phyloP scores from a whole-genome alignment of 2,113 vertebrate genomes.

The Malurus alboscapulatus region DNA sequence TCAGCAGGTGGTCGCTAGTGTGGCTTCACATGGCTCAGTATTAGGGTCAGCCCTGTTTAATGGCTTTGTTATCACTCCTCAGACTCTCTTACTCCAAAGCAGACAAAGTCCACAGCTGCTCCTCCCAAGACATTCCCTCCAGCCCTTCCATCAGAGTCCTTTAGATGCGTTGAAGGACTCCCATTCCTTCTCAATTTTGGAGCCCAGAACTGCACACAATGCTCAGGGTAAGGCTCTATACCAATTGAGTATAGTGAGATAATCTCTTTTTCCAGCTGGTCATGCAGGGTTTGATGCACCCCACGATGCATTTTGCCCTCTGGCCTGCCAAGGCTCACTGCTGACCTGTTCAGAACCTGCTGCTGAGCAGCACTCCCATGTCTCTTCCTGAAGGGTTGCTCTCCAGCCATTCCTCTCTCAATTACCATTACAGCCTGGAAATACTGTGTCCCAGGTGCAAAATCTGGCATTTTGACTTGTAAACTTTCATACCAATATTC shows the following conservation, averaged over 20 bases:
- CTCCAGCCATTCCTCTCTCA: not conserved
- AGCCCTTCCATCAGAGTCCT: not conserved
- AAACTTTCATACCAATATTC: not conserved
- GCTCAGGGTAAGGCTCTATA: not conserved
- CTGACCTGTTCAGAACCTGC: accelerated
- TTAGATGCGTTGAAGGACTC: not conserved
- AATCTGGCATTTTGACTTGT: not conserved
- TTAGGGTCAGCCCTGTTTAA: not conserved
- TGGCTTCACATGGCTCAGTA: not conserved
- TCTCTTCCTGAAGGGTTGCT: not conserved
- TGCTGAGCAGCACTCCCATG: not conserved
- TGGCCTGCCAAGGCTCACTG: not conserved
- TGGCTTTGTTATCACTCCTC: not conserved
- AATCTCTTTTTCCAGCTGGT: not conserved
- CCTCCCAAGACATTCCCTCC: not conserved
- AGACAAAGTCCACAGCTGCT: not conserved
- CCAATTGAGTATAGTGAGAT: accelerated
- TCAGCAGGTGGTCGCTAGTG: not conserved
- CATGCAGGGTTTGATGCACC: no score
- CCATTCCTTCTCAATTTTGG: no score
- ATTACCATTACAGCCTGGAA: accelerated
- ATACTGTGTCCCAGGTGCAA: not conserved
- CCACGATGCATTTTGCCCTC: not conserved
- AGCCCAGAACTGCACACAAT: not conserved
- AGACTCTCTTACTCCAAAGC: not conserved